Conservation (phyloP, 2,113 vertebrate species). For the Spea bombifrons region DNA sequence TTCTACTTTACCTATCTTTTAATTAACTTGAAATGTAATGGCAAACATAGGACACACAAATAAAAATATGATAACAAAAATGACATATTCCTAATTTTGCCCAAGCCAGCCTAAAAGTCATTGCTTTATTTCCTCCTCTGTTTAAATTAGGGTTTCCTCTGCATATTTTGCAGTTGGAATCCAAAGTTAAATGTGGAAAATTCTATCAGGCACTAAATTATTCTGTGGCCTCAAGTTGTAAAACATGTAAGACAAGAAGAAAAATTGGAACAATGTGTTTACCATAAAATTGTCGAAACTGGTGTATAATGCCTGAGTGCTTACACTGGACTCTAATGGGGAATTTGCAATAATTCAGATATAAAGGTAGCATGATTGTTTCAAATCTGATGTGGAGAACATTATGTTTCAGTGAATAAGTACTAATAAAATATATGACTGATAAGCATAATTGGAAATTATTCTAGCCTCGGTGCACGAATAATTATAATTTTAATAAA, state of each 20-base stretch:
- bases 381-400: neutral
- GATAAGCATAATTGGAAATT: too few species aligned
- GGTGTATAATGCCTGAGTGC: slow-evolving; percentile 9
- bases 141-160: neutral
- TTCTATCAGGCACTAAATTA: neutral
- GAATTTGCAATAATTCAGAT: neutral
- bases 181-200: slow-evolving; percentile 18
- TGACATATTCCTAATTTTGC: neutral
- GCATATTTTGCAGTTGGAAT: neutral
- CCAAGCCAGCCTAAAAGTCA: neutral
- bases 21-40: too few species aligned
- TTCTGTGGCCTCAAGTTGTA: neutral
- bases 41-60: too few species aligned
- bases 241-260: neutral
- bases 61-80: too few species aligned
- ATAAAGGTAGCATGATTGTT: neutral
- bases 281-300: slow-evolving; percentile 4
- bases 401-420: neutral
- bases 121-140: neutral
- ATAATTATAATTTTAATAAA: too few species aligned
- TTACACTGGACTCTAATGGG: neutral
- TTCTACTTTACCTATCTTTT: too few species aligned
- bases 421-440: neutral
- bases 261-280: slow-evolving; percentile 14
- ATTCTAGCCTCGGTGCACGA: too few species aligned